Base-by-base conservation (phyloP, 2,888 invertebrate genomes). In the Drosophila ezoana region DNA sequence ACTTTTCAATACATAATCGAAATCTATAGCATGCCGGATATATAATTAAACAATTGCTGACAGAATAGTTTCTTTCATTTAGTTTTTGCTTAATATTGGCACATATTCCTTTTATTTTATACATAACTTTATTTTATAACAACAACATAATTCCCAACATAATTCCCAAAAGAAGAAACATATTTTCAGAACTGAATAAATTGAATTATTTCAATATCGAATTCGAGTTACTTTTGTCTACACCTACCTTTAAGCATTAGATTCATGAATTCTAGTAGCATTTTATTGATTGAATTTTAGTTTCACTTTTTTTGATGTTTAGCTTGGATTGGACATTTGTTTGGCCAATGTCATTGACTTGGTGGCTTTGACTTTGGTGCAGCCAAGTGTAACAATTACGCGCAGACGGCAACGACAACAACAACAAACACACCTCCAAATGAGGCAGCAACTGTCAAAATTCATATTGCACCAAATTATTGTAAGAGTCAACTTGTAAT, bases 341-440 rank as follows among this genome's bases (percentile, higher is more conserved):
- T 77, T 71, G 52, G 44, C 62, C 59, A 64, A 83, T 69, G 83
- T 88, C 83, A 88, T 86, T 87, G 85, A 89, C 85, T 86, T 86
- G 70, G 48, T 69, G 67, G 72, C 85, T 86, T 72, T 86, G 89
- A 89, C 89, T 89, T 84, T 77, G 73, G 85, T 70, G 77, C 85
- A 84, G 59, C 87, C 70, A 67, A 79, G 79, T 87, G 85, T 75
- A 79, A 84, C 81, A 76, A 65, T 87, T 74, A 62, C 60, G 48
- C 58, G 53, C 66, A 62, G 76, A 56, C 69, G 54, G 41, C 63
- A 48, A 53, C 57, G 47, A 38, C 59, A 63, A 66, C 48, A 64
- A 59, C 59, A 63, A 66, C 48, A 64, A 59, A 64, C 61, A 80
- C 77, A 67, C 62, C 64, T 54, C 43, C 59, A 37, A 62, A 52